Base-by-base conservation (phyloP, 2,888 invertebrate genomes). In the Hirtodrosophila histrioides region DNA sequence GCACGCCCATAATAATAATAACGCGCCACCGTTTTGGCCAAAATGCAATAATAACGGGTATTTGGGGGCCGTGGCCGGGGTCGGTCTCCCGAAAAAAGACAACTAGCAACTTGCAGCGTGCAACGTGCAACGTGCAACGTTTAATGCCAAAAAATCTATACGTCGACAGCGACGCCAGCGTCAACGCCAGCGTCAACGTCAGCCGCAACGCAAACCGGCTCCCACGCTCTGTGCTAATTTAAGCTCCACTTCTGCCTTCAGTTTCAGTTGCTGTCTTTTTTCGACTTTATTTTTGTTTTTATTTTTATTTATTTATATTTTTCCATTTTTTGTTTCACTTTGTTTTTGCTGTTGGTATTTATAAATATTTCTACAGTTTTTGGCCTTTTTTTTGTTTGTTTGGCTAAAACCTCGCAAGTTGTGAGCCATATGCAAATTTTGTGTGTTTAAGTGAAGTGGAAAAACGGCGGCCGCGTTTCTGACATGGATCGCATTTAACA, bases 221-320 rank as follows among this genome's bases (percentile, higher is more conserved):
- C 88, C 88, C 89, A 88, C 88, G 89, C 88, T 84, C 74, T 89
- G 88, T 89, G 88, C 88, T 89, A 89, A 88, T 89, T 88, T 89
- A 76, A 75, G 75, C 74, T 83, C 69, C 83, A 87, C 80, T 87
- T 87, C 67, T 64, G 27, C 48, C 41, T 54, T 64, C 39, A 54
- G 35, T 55, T 65, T 65, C 48, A 57, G 36, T 71, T 68, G 17
- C 46, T 55, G 41, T 48, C 23, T 31, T 37, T 56, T 54, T 57
- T 54, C 24, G 43, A 48, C 53, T 58, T 31, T 6, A 31, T 50
- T 66, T 66, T 73, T 39, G 31, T 67, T 50, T 54, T 72, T 49
- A 37, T 40, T 60, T 46, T 46, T 51, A 49, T 54, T 17, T 31
- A 31, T 35, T 27, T 43, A 11, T 50, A 35, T 55, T 33, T 11